Evolutionary conservation across 2,113 vertebrate genomes (phyloP), one percentile per base, ranked within the genome.

Genomic region (Phycodurus eques): DNA sequence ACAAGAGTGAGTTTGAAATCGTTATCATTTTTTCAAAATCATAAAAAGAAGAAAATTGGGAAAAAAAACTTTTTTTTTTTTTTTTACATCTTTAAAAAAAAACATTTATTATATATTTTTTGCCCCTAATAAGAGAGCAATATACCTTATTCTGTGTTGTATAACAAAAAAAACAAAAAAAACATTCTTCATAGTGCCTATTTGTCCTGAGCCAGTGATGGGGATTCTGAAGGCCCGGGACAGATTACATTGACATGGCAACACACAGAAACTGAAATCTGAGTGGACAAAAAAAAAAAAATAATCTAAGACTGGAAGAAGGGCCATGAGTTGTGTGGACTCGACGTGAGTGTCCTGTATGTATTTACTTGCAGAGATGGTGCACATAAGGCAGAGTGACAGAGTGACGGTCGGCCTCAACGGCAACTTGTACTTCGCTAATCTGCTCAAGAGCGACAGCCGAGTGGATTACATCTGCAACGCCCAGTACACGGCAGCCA

Each of bases 361-460:
- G 47, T 42, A 4, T 22, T 69, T 20, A 15, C 59, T 49, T 65
- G 6, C 69, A 93, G 93, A 27, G 5, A 87, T 96, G 82, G 35
- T 90, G 4, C 94, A 96, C 83, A 94, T 98, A 19, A 80, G 51
- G 4, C 92, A 90, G 88, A 94, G 86, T 2, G 90, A 94, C 0
- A 89, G 96, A 0, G 92, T 97, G 70, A 91, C 87, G 14, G 90
- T 92, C 54, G 94, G 95, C 20, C 91, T 93, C 73, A 91, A 96
- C 0, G 96, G 96, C 20, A 94, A 94, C 77, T 88, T 98, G 14
- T 96, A 96, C 83, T 96, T 97, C 4, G 85, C 96, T 17, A 95
- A 98, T 0, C 87, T 94, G 0, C 8, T 87, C 10, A 68, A 6
- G 27, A 79, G 2, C 0, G 95, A 97, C 90, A 93, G 89, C 73